Evolutionary conservation across 1,140 invertebrate species (phyloP), one percentile per base, ranked within the genome.

Genomic region (Leptopilina clavipes): DNA sequence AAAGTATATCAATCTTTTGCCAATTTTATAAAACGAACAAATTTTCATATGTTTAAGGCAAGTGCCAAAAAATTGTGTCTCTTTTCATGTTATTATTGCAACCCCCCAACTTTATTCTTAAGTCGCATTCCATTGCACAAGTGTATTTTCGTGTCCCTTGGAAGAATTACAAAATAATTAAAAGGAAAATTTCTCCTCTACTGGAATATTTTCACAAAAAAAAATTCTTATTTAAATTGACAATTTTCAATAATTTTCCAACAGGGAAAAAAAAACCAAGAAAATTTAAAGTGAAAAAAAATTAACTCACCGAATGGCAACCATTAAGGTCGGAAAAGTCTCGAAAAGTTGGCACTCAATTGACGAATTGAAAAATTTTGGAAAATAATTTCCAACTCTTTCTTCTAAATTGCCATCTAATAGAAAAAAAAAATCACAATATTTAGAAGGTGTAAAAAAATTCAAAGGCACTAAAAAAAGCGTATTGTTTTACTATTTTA

Each of bases 241-340:
- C 25, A 31, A 31, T 31, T 31, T 31, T 31, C 5, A 31, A 31
- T 31, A 31, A 31, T 31, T 31, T 31, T 31, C 25, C 25, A 31
- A 31, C 25, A 5, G 1, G 12, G 0, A n/a, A n/a, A 31, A 14
- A n/a, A 31, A n/a, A n/a, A n/a, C n/a, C n/a, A n/a, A 5, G 25
- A 65, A 65, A 31, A 12, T 8, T 8, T 12, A 65, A 65, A n/a
- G 22, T 14, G 25, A n/a, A n/a, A 14, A 65, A 65, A 65, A 65
- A 37, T 31, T 40, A 65, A 65, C 59, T 65, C 59, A 65, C 59
- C 59, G 59, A 65, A 65, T 22, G 59, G 59, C 59, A 65, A 65
- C 59, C 59, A 65, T 65, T 65, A 65, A 65, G 25, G 59, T 25
- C 25, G 19, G 11, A 31, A 31, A 65, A 59, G 18, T 59, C 54